Percentiles rank a stretch among this genome's conserved stretches.
Conservation (phyloP, 2,888 invertebrate genomes). For the Nemurella pictetii region DNA sequence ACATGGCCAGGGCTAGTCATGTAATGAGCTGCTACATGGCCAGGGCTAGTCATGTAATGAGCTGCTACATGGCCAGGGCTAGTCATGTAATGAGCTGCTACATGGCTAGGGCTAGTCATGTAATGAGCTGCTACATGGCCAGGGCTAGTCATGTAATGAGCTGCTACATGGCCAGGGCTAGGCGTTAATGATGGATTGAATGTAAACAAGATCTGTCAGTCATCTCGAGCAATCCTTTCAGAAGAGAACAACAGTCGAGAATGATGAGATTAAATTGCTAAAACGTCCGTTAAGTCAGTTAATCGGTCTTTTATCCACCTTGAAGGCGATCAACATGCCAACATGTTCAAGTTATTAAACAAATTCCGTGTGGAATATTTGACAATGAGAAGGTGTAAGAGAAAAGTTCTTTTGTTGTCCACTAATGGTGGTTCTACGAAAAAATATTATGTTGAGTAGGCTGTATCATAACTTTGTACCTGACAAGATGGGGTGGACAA, state of each 20-base stretch:
- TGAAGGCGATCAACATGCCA: conserved; percentile 18
- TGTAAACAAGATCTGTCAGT: conserved; percentile 21
- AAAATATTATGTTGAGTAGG: too few species aligned
- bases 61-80: not conserved
- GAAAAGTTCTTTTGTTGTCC: not conserved
- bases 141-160: not conserved
- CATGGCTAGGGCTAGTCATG: too few species aligned
- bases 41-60: not conserved
- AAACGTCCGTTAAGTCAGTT: conserved; percentile 14
- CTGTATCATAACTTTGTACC: too few species aligned
- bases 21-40: too few species aligned
- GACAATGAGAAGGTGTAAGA: conserved; percentile 1
- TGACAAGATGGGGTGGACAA: too few species aligned
- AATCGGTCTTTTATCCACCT: conserved; percentile 9
- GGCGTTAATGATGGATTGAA: conserved; percentile 26
- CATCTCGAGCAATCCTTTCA: not conserved
- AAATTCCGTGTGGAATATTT: not conserved
- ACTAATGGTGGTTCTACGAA: not conserved
- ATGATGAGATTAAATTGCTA: conserved; percentile 19
- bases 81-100: conserved; percentile 9
- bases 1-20: not conserved
- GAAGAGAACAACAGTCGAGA: not conserved
- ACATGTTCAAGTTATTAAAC: conserved; percentile 20
- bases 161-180: not conserved
- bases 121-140: not conserved